Base-by-base conservation (phyloP, 2,888 invertebrate genomes). In the Drosophila rellima region DNA sequence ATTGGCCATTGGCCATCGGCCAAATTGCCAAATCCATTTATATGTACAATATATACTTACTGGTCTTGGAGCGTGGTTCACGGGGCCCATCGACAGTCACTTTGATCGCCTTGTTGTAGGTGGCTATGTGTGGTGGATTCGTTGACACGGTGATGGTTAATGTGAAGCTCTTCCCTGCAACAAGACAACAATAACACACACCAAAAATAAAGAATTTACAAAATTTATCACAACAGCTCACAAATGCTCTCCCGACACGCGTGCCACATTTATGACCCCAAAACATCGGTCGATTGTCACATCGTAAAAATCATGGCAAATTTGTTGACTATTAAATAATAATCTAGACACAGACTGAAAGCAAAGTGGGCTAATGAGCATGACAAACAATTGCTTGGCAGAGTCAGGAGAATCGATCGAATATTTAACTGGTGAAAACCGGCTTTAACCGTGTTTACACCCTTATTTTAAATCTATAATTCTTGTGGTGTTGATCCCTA, bases 71-170 rank as follows among this genome's bases (percentile, higher is more conserved):
- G 90, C 98, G 94, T 6, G 99, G 98, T 93, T 98, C 98, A 88
- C 99, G 93, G 10, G 99, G 99, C 80, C 99, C 99, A 93, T 99
- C 99, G 60, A 99, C 98, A 20, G 99, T 99, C 81, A 99, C 98
- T 93, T 99, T 99, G 93, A 99, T 99, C 74, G 98, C 98, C 93
- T 98, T 98, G 92, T 96, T 96, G 94, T 98, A 98, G 15, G 98
- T 97, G 69, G 98, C 96, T 73, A 99, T 96, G 93, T 98, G 98
- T n/a, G 98, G 97, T 57, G 99, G 99, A 86, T 96, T 95, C 84
- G 98, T 97, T 85, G 97, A 97, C 78, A 99, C 95, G 71, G 97
- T 97, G 93, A 99, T 99, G 90, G 98, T 98, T 92, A 99, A 93
- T 66, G 98, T 98, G 93, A 99, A 99, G 91, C 98, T 98, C 93